Percentiles rank a stretch among this genome's conserved stretches.
Conservation (phyloP, 2,797 vertebrate species). For the Moxostoma hubbsi region DNA sequence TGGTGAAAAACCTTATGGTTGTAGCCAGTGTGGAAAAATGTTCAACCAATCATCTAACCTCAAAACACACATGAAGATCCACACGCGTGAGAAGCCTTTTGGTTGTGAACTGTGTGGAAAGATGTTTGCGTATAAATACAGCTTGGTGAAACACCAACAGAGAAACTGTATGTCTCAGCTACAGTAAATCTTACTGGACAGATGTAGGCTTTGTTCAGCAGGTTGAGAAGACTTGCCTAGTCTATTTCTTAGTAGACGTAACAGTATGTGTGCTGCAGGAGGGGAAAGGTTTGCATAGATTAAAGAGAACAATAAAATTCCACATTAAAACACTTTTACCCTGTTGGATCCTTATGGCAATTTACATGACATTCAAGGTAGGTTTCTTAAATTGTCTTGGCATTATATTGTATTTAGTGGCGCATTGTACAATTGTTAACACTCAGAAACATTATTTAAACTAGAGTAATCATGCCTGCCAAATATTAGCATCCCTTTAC, state of each 20-base stretch:
- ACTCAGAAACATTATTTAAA: too few relatives aligned
- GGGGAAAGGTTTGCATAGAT: background rate
- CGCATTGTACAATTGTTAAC: too few relatives aligned
- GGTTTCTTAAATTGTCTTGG: too few relatives aligned
- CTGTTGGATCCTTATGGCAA: background rate
- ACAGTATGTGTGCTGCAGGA: background rate
- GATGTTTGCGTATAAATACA: slow-evolving; percentile 58
- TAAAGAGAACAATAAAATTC: background rate
- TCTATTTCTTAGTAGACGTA: background rate
- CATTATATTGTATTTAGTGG: too few relatives aligned
- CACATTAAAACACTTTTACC: background rate
- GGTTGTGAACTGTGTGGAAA: slow-evolving; percentile 55
- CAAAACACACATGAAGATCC: slow-evolving; percentile 64
- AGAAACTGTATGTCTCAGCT: slow-evolving; percentile 47
- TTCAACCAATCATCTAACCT: slow-evolving; percentile 65
- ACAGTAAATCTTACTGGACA: slow-evolving; percentile 9
- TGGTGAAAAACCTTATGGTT: slow-evolving; percentile 57
- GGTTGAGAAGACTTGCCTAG: background rate
- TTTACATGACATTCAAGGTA: background rate
- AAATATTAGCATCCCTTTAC: too few relatives aligned
- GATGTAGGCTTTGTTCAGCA: background rate
- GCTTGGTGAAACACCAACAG: slow-evolving; percentile 60
- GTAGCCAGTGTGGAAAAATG: slow-evolving; percentile 59
- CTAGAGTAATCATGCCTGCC: too few relatives aligned
- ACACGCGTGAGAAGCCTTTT: slow-evolving; percentile 63